Evolutionary conservation across 2,797 vertebrate genomes (phyloP), one percentile per base, ranked within the genome.

Genomic region (Schizopygopsis malacanthus): DNA sequence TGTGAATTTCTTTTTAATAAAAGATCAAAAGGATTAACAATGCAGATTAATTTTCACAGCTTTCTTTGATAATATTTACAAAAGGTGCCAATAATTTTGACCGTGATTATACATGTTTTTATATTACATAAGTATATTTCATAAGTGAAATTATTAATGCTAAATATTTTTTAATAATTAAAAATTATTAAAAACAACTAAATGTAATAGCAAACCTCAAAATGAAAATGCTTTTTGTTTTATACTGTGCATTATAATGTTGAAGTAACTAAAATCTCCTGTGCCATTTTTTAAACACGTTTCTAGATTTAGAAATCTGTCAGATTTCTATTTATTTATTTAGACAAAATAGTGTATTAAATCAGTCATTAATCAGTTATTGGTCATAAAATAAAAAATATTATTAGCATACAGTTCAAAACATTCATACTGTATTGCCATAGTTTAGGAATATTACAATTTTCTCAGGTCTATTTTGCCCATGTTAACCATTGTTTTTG

Each of bases 401-500:
- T 54, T 39, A 25, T 25, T 12, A 61, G 25, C 39, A 61, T 61
- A 56, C 5, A 11, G 9, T 61, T n/a, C 6, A 73, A 59, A 43
- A 59, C 7, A 9, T 33, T 33, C 3, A 45, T 33, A 16, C 18
- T 15, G 22, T 47, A 59, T 47, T 67, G 11, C 45, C 43, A 37
- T 15, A 28, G 25, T 11, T 4, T 0, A 45, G 41, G 45, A 50
- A 13, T 33, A 13, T 59, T 0, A 73, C 15, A 78, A 77, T 8
- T 33, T 33, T 54, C 50, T 54, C 28, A 37, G 16, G 5, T 54
- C 37, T 69, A 25, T 18, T 33, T 56, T 61, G 16, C 6, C 20
- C 1, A 69, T 9, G 71, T 54, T 63, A 47, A 69, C 25, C 18
- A 20, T 89, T 85, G 54, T 75, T 88, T 80, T 81, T 85, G 28